Evolutionary conservation across 1,140 invertebrate species (phyloP).

Genomic region (Brachionus calyciflorus): DNA sequence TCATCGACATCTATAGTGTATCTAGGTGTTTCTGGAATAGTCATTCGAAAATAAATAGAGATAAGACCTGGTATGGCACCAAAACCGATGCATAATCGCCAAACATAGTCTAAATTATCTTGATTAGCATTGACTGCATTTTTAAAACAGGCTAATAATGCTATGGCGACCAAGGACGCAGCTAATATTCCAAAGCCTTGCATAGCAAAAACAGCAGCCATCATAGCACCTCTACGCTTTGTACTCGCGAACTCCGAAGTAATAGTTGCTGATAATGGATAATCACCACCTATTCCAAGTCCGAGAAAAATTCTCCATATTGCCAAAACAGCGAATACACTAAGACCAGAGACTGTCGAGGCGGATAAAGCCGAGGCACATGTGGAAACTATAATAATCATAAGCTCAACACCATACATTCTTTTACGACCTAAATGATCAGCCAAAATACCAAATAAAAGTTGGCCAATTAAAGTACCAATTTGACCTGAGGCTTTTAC

Average conservation of each 20-base stretch:
- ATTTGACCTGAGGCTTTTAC: conserved; percentile 18
- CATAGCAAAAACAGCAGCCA: conserved; percentile 45
- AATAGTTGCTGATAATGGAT: conserved; percentile 44
- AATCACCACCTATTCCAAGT: conserved; percentile 45
- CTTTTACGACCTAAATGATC: conserved; percentile 30
- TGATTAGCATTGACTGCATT: neutral
- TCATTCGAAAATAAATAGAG: conserved; percentile 30
- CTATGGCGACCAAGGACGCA: neutral
- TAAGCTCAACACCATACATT: conserved; percentile 26
- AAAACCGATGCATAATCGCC: conserved; percentile 16
- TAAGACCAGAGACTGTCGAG: conserved; percentile 1
- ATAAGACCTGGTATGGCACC: conserved; percentile 22
- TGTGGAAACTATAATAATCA: conserved; percentile 3
- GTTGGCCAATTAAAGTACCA: conserved; percentile 37
- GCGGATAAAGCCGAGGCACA: neutral
- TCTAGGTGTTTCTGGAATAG: conserved; percentile 14
- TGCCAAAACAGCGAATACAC: neutral
- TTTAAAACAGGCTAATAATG: conserved; percentile 17
- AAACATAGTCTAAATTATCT: conserved; percentile 34
- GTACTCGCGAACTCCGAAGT: conserved; percentile 4
- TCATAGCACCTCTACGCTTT: neutral
- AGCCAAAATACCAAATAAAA: conserved; percentile 10
- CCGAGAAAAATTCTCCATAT: conserved; percentile 39
- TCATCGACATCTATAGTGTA: conserved; percentile 14
- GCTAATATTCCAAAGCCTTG: conserved; percentile 22